Evolutionary conservation across 2,113 vertebrate genomes (phyloP).

Genomic region (Strix uralensis): DNA sequence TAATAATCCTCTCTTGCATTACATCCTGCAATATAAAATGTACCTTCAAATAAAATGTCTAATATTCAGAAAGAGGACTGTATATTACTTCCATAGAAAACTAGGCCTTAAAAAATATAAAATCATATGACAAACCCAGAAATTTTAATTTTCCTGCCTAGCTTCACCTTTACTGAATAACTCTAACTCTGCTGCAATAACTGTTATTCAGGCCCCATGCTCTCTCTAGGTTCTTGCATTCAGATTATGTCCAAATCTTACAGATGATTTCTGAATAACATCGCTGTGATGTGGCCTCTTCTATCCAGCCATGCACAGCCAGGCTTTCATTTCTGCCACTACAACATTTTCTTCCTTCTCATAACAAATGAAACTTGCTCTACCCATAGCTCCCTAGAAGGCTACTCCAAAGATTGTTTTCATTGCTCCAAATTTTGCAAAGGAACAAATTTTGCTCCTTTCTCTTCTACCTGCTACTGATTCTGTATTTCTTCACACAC

Average conservation of each 20-base stretch:
- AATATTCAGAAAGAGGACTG: background rate
- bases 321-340: background rate
- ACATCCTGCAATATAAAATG: background rate
- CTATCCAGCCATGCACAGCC: background rate
- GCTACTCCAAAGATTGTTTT: background rate
- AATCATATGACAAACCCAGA: background rate
- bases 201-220: background rate
- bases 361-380: background rate
- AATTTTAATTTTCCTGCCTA: background rate
- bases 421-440: background rate
- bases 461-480: background rate
- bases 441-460: background rate
- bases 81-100: background rate
- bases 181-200: background rate
- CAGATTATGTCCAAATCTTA: background rate
- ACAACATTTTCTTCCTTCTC: background rate
- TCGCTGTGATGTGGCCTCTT: background rate
- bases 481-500: background rate
- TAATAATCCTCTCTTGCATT: background rate
- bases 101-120: background rate
- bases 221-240: background rate
- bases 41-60: constrained; percentile 4
- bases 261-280: background rate
- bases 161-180: background rate
- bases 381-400: background rate